A percentile compares a stretch with the other conserved stretches of the same genome.
These are phyloP conservation scores for Corvus hawaiiensis DNA, from an alignment of 2,113 vertebrate genomes.

Conservation along the genomic window DNA sequence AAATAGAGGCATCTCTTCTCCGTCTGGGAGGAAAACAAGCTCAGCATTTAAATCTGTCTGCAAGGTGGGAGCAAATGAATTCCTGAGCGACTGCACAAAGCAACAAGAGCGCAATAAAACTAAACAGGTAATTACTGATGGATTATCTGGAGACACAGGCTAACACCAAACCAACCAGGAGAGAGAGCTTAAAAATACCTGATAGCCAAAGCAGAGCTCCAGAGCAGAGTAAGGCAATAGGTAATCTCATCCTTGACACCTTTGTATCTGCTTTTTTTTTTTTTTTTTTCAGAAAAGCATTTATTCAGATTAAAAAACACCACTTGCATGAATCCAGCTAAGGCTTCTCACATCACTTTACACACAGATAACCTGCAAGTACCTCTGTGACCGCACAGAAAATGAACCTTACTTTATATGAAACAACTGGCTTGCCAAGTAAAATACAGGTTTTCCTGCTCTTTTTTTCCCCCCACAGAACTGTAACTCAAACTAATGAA, in stretches of 20 bases:
- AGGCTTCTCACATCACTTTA: not conserved
- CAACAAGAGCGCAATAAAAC: not conserved
- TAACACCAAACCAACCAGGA: not conserved
- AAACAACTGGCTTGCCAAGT: not conserved
- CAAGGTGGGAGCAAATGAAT: not conserved
- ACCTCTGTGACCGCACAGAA: not conserved
- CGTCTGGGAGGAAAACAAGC: constrained; percentile 4
- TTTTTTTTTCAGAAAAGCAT: not conserved
- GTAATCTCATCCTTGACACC: not conserved
- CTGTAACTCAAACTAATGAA: not conserved
- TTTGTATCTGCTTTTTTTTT: not conserved
- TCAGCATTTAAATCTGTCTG: constrained; percentile 23
- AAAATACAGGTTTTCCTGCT: not conserved
- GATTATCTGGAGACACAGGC: not conserved
- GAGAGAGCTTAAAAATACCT: not conserved
- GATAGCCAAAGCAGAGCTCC: not conserved
- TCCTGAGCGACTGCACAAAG: not conserved
- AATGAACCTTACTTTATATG: not conserved
- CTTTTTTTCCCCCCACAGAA: not conserved
- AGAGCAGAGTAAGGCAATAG: not conserved
- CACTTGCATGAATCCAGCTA: not conserved
- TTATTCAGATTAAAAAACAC: not conserved
- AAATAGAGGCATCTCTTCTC: not conserved
- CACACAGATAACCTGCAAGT: not conserved
- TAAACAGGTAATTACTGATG: not conserved